These are phyloP conservation scores for Bubo blakistoni DNA, from an alignment of 2,113 vertebrate genomes.

Conservation along the genomic window DNA sequence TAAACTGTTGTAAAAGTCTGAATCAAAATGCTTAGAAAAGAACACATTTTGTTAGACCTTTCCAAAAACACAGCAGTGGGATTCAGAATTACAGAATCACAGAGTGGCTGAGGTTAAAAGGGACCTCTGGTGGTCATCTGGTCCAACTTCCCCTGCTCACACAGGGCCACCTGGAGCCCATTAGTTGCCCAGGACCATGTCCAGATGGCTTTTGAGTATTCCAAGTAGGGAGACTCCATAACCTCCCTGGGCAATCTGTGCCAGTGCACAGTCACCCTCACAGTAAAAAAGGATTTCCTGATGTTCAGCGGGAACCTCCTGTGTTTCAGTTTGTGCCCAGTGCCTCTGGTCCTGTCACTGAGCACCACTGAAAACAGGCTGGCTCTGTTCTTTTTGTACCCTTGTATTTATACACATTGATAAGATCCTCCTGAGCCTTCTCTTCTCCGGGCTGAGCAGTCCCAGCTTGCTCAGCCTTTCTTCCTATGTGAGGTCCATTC, in stretches of 20 bases:
- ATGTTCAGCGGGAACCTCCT: not conserved
- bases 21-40: not conserved
- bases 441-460: not conserved
- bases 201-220: not conserved
- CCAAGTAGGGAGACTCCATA: not conserved
- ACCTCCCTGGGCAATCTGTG: not conserved
- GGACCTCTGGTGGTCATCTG: not conserved
- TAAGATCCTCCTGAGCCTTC: not conserved
- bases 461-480: not conserved
- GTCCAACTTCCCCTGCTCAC: rapidly evolving
- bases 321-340: not conserved
- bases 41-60: not conserved
- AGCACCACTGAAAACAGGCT: not conserved
- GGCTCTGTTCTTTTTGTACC: not conserved
- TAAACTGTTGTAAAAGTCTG: not conserved
- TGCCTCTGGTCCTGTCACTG: not conserved
- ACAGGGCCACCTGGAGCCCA: not conserved
- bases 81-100: not conserved
- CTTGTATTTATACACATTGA: not conserved
- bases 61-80: not conserved
- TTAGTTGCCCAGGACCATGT: not conserved
- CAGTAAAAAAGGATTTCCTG: not conserved
- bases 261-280: rapidly evolving
- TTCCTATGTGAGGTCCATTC: not conserved
- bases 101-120: not conserved